Conservation (phyloP, 2,888 invertebrate genomes). For the Nasonovia ribisnigri region DNA sequence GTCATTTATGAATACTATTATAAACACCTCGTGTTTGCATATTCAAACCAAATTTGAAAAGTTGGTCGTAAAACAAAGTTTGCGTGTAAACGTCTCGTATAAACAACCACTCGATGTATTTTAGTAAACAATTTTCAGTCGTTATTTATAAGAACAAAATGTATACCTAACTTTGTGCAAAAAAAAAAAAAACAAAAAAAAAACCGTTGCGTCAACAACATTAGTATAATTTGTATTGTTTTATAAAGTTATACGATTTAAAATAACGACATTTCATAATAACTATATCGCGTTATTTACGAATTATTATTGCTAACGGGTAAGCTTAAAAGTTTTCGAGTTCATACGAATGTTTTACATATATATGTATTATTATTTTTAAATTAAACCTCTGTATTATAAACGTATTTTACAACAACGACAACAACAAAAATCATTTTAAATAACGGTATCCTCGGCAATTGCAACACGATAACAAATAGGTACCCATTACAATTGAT, state of each 20-base stretch:
- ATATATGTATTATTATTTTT: background rate
- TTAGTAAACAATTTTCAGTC: constrained; percentile 32
- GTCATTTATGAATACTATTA: constrained; percentile 26
- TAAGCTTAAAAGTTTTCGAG: background rate
- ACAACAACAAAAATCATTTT: background rate
- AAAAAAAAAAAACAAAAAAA: constrained; percentile 24
- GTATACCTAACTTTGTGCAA: background rate
- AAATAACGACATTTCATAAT: background rate
- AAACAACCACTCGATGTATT: constrained; percentile 33
- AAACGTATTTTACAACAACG: background rate
- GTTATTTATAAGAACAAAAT: background rate
- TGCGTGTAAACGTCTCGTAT: constrained; percentile 3
- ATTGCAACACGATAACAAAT: background rate
- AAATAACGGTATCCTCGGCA: background rate
- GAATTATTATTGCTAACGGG: background rate
- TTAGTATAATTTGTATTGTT: background rate
- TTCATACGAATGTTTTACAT: background rate
- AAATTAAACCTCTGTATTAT: background rate
- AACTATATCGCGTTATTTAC: background rate
- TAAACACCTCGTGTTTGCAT: constrained; percentile 29
- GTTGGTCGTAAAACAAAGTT: constrained; percentile 42
- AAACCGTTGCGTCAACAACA: background rate
- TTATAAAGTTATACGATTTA: background rate
- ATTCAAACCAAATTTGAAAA: constrained; percentile 37
- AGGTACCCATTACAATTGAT: background rate